Evolutionary conservation across 2,888 invertebrate genomes (phyloP), one percentile per base, ranked within the genome.

Genomic region (Brachynemurus nebulosus): DNA sequence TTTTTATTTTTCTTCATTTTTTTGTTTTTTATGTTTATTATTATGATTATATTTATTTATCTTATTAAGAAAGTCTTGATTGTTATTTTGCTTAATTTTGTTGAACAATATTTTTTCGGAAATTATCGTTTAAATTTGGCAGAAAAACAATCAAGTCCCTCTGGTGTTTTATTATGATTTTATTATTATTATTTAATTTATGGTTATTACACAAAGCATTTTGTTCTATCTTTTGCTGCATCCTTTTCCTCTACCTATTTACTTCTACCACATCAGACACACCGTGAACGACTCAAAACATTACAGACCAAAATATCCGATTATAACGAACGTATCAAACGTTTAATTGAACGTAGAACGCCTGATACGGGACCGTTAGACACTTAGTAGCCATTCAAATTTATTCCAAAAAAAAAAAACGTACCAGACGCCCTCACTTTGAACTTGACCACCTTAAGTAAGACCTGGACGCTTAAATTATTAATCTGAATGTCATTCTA

Each of bases 271-370:
- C 48, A 90, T 89, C 49, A 90, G 89, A 80, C 78, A 65, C 84
- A 77, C 72, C 82, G 83, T 65, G 89, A 90, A 69, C 78, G 77
- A 68, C 80, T 88, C 59, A 85, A 84, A 65, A 76, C 78, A 64
- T 76, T 91, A 62, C 86, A 89, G 68, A 82, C 80, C 70, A 86
- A 86, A 74, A 85, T 91, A 61, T 76, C 80, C 60, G 82, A 86
- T 68, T 81, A 86, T 55, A 80, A 80, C 65, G 90, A 91, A 70
- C 82, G 89, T 62, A 82, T 89, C 62, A 90, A 89, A 68, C 72
- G 86, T 57, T 71, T 91, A 60, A 75, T 84, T 64, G 85, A 88
- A 71, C 81, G 86, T 63, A 90, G 88, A 68, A 79, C 78, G 57
- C 89, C 90, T 56, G 85, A 86, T 68, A 72, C 77, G 62, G 82